Base-by-base conservation (phyloP, 2,888 invertebrate genomes). In the Hipparchia semele region DNA sequence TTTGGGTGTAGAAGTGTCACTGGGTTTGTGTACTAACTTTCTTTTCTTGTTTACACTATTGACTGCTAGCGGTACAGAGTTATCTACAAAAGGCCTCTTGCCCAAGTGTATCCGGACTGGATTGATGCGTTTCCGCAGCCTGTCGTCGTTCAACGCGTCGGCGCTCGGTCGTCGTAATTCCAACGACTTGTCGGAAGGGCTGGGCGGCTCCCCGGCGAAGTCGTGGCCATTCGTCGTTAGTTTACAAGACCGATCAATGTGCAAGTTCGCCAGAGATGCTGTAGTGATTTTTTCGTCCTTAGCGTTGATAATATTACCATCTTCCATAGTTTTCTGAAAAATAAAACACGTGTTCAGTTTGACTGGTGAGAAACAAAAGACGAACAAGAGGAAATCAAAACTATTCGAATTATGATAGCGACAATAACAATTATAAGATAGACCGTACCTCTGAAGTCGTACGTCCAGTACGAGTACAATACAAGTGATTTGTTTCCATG, bases 311-410 rank as follows among this genome's bases (percentile, higher is more conserved):
- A 85, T 83, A 89, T 92, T 94, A 92, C 94, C 92, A 94, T 94
- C 94, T 90, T 94, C 94, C 94, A 94, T 94, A 94, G 89, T 93
- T 94, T 94, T 92, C 94, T 94, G 92, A 93, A 93, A 88, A 87
- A 84, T 79, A 82, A 81, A 84, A 88, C 91, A 91, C 87, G 90
- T 92, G 90, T 85, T 89, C 86, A 78, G 76, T 80, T 84, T 85
- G 85, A 88, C 83, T 86, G 83, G 78, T 84, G 80, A 85, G 89
- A 94, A 93, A 92, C 92, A 93, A 92, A 92, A 93, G 93, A 92
- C 91, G 85, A 87, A 84, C 87, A 86, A 86, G 87, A 90, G 86
- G 89, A 91, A 90, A 89, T 90, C 84, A 86, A 89, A 88, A 81
- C 75, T 75, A 86, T 90, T 90, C 84, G 83, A 90, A 90, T 85